Percentiles rank a stretch among this genome's conserved stretches.
Evolutionary conservation across 1,140 invertebrate species (phyloP).

Genomic region (Globodera ellingtonae): DNA sequence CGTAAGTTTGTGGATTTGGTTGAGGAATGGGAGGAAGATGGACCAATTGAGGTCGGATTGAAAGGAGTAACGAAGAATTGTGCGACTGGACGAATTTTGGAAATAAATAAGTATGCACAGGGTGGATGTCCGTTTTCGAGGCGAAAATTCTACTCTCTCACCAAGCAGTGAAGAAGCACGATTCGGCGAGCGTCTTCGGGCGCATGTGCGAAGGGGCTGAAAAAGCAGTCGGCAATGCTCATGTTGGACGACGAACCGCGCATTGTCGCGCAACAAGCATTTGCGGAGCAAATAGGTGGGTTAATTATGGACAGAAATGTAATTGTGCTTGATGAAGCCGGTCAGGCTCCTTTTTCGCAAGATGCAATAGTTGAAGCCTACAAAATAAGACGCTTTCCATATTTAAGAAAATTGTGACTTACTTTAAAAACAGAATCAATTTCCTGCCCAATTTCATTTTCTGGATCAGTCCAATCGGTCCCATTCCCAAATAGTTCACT

Average conservation of each 20-base stretch:
- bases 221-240: background rate
- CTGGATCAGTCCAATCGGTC: too few species aligned
- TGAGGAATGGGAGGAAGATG: background rate
- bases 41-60: background rate
- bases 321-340: background rate
- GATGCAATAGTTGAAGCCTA: too few species aligned
- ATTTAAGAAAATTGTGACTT: too few species aligned
- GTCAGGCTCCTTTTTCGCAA: constrained; percentile 9
- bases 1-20: constrained; percentile 7
- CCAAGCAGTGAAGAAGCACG: too few species aligned
- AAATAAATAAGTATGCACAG: background rate
- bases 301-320: background rate
- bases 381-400: too few species aligned
- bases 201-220: too few species aligned
- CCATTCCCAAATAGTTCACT: constrained; percentile 6
- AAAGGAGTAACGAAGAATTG: background rate
- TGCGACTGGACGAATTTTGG: background rate
- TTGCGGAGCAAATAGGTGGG: background rate
- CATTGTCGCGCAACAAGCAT: background rate
- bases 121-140: too few species aligned
- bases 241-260: background rate
- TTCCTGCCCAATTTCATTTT: too few species aligned
- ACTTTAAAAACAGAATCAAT: too few species aligned
- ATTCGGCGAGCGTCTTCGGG: too few species aligned
- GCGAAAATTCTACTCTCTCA: too few species aligned